These are phyloP conservation scores for Lycocerus yunnanus DNA, from an alignment of 2,888 invertebrate species.

Conservation along the genomic window DNA sequence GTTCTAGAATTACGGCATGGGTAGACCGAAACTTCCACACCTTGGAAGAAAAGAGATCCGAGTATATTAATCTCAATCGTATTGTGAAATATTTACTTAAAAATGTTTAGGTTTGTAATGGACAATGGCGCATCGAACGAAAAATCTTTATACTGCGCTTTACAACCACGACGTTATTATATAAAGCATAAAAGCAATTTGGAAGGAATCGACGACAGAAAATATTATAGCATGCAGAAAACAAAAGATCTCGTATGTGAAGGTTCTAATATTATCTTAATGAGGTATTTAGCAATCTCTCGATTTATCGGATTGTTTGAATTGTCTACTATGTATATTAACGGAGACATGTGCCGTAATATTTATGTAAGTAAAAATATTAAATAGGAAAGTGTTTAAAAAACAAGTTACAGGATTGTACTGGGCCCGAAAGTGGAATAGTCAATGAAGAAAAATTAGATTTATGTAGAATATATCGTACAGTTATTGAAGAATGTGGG, in stretches of 20 bases:
- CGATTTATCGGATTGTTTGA: constrained; percentile 61
- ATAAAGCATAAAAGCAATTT: constrained; percentile 58
- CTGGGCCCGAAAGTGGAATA: constrained; percentile 59
- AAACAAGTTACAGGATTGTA: constrained; percentile 55
- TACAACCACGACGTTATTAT: constrained; percentile 63
- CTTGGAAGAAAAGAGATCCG: constrained; percentile 66
- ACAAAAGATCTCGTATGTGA: constrained; percentile 63
- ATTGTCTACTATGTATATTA: constrained; percentile 62
- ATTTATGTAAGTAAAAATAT: constrained; percentile 60
- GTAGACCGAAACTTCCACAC: constrained; percentile 65
- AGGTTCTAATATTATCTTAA: constrained; percentile 64
- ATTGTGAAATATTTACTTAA: not conserved
- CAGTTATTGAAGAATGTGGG: constrained; percentile 62
- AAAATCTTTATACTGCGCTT: constrained; percentile 60
- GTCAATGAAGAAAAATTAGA: constrained; percentile 60
- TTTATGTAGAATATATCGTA: constrained; percentile 64
- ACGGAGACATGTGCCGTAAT: constrained; percentile 64
- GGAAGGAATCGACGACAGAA: constrained; percentile 55
- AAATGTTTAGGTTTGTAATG: constrained; percentile 48
- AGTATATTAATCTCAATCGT: constrained; percentile 42
- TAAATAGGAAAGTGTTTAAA: not conserved
- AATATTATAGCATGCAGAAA: constrained; percentile 59
- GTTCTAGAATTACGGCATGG: constrained; percentile 64
- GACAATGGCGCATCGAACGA: constrained; percentile 56
- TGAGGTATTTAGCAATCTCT: constrained; percentile 63